phyloP scores from a whole-genome alignment of 2,113 vertebrate species.

The Cavia aperea region DNA sequence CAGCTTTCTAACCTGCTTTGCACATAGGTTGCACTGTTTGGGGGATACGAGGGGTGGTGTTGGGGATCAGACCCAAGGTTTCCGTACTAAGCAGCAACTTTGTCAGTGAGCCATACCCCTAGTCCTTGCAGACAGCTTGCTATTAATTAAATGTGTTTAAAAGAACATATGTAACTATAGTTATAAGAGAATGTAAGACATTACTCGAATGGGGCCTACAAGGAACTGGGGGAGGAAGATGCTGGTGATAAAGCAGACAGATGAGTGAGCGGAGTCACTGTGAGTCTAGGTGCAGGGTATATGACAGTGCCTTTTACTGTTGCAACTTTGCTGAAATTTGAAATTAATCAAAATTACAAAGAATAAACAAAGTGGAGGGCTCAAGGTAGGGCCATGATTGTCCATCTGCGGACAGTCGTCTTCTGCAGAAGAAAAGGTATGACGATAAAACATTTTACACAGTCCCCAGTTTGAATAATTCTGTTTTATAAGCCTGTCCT shows the following conservation, averaged over 20 bases:
- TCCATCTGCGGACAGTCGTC: background rate
- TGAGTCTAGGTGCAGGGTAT: background rate
- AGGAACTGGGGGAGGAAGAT: background rate
- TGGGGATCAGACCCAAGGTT: background rate
- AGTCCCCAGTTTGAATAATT: background rate
- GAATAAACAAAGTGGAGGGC: background rate
- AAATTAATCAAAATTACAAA: conserved; percentile 9
- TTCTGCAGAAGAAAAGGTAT: background rate
- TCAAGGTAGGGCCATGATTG: background rate
- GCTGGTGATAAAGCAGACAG: background rate
- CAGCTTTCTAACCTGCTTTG: background rate
- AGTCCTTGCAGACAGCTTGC: background rate
- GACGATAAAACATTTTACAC: background rate
- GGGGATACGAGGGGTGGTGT: background rate
- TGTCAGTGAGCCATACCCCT: background rate
- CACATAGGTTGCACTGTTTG: background rate
- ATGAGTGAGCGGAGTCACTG: background rate
- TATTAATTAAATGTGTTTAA: background rate
- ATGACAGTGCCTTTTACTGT: background rate
- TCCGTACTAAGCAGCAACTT: background rate
- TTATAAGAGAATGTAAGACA: background rate
- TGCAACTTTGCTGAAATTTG: background rate
- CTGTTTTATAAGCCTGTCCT: background rate
- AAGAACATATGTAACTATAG: background rate
- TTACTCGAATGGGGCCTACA: background rate